Evolutionary conservation across 2,797 vertebrate genomes (phyloP).

Genomic region (Pagetopsis macropterus): DNA sequence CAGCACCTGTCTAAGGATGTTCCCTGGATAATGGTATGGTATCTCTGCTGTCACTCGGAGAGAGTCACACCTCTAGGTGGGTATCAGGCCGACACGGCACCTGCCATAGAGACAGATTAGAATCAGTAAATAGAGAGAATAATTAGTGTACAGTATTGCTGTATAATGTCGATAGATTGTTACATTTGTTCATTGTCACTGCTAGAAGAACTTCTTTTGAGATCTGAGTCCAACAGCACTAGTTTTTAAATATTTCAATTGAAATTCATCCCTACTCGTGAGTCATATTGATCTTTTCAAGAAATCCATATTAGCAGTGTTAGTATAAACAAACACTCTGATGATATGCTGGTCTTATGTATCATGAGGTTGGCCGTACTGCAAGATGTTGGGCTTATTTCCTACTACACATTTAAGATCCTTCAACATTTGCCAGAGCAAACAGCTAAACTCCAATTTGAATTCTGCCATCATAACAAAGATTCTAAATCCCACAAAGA

Average conservation of each 20-base stretch:
- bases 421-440: constrained; percentile 5
- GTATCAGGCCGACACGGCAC: constrained; percentile 53
- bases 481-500: constrained; percentile 1
- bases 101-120: neutral
- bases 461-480: constrained; percentile 8
- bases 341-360: neutral
- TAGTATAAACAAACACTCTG: neutral
- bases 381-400: constrained; percentile 20
- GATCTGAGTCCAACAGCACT: neutral
- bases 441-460: constrained; percentile 1
- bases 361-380: neutral
- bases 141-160: neutral
- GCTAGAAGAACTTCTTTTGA: constrained; percentile 2
- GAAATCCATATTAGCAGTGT: neutral
- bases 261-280: neutral
- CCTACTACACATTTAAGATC: constrained; percentile 16
- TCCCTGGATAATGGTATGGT: constrained; percentile 89
- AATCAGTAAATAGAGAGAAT: neutral
- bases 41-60: constrained; percentile 88
- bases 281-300: too few species aligned
- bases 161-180: neutral
- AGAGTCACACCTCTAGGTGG: constrained; percentile 90
- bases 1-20: constrained; percentile 77
- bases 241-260: neutral
- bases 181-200: neutral